phyloP scores from a whole-genome alignment of 2,888 invertebrate species.

The Volucella inanis region DNA sequence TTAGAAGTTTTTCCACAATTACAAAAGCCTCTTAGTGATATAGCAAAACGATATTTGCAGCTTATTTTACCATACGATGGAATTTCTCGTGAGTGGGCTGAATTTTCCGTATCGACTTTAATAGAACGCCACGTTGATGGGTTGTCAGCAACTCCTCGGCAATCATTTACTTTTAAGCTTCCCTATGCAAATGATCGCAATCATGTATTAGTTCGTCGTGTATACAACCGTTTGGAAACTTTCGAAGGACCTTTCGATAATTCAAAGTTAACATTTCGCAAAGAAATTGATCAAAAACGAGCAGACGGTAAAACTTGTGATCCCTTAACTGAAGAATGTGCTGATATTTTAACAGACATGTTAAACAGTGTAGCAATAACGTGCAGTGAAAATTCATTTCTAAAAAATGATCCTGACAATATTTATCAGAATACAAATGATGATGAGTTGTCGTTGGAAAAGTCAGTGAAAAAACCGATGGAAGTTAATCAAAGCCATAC shows the following conservation, averaged over 20 bases:
- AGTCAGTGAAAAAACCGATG: slow-evolving; percentile 39
- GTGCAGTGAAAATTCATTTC: slow-evolving; percentile 85
- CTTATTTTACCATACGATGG: slow-evolving; percentile 81
- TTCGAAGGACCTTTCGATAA: slow-evolving; percentile 78
- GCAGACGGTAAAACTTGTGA: slow-evolving; percentile 28
- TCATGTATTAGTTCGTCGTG: slow-evolving; percentile 84
- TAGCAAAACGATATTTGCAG: slow-evolving; percentile 82
- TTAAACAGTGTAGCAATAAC: slow-evolving; percentile 86
- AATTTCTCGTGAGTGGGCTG: slow-evolving; percentile 82
- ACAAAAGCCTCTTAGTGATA: slow-evolving; percentile 80
- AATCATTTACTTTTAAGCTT: slow-evolving; percentile 85
- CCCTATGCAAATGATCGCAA: slow-evolving; percentile 85
- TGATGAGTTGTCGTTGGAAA: slow-evolving; percentile 52
- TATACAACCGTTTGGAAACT: slow-evolving; percentile 81
- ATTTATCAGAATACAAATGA: slow-evolving; percentile 75
- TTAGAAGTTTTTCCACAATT: slow-evolving; percentile 81
- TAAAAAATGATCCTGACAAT: slow-evolving; percentile 81
- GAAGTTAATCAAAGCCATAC: slow-evolving; percentile 50
- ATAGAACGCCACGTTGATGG: slow-evolving; percentile 47
- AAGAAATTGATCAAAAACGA: slow-evolving; percentile 66
- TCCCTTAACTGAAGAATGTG: slow-evolving; percentile 79
- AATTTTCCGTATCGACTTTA: slow-evolving; percentile 82
- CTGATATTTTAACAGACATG: slow-evolving; percentile 84
- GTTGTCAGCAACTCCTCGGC: slow-evolving; percentile 66
- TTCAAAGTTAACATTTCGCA: slow-evolving; percentile 78